Conservation (phyloP, 1,140 invertebrate species). For the Bombus waltoni region DNA sequence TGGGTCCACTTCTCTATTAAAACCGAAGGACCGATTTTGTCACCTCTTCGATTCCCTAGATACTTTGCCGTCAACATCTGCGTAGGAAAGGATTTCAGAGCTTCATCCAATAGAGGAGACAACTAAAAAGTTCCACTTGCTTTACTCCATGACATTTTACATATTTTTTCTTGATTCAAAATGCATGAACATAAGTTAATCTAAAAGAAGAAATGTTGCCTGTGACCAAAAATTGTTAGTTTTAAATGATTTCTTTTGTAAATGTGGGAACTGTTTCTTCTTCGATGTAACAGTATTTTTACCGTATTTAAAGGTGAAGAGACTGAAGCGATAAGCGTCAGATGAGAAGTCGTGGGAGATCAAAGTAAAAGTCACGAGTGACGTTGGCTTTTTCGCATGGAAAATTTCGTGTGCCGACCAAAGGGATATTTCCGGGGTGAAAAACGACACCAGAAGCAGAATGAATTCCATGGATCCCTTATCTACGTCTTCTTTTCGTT, state of each 20-base stretch:
- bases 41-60: conserved; percentile 10
- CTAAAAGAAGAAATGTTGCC: not conserved
- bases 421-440: not conserved
- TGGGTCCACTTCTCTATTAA: conserved; percentile 33
- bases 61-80: conserved; percentile 12
- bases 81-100: conserved; percentile 6
- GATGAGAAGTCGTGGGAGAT: not conserved
- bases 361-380: not conserved
- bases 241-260: not conserved
- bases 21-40: conserved; percentile 40
- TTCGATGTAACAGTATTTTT: not conserved
- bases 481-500: conserved; percentile 14
- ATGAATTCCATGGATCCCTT: not conserved
- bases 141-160: not conserved
- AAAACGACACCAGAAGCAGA: not conserved
- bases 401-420: not conserved
- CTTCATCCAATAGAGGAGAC: not conserved
- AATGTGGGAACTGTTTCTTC: not conserved
- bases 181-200: not conserved
- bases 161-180: no score
- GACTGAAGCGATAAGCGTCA: not conserved
- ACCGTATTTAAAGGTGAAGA: not conserved
- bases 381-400: not conserved
- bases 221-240: not conserved
- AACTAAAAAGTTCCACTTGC: not conserved